Percentiles rank a stretch among this genome's conserved stretches.
Evolutionary conservation across 2,113 vertebrate species (phyloP).

Genomic region (Podiceps cristatus): DNA sequence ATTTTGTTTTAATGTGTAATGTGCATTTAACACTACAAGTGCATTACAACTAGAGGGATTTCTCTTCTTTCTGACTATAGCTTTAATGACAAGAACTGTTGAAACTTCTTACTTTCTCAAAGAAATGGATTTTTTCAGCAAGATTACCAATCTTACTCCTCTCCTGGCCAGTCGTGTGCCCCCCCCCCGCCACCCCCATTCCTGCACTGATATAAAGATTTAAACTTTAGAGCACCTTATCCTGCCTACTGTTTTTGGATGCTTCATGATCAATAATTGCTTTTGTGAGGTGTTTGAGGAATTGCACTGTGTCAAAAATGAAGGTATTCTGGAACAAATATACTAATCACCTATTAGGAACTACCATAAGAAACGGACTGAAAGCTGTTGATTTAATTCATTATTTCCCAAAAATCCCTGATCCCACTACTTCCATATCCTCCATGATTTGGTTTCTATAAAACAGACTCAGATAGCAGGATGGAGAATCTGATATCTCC

Average conservation of each 20-base stretch:
- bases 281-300: slow-evolving; percentile 6
- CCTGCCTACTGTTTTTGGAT: neutral
- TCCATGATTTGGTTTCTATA: neutral
- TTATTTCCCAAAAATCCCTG: neutral
- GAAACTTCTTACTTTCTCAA: neutral
- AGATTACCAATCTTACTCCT: neutral
- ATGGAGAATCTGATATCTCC: neutral
- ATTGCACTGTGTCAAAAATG: neutral
- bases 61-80: neutral
- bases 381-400: neutral
- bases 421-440: neutral
- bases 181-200: too few relatives aligned
- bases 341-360: neutral
- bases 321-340: neutral
- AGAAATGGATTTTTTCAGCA: neutral
- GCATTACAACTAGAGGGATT: neutral
- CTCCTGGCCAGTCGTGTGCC: neutral
- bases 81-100: neutral
- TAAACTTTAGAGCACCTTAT: neutral
- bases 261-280: neutral
- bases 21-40: neutral
- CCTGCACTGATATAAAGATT: neutral
- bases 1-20: neutral
- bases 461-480: neutral
- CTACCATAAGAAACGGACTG: neutral